Evolutionary conservation across 2,113 vertebrate genomes (phyloP).

Genomic region (Ictalurus furcatus): DNA sequence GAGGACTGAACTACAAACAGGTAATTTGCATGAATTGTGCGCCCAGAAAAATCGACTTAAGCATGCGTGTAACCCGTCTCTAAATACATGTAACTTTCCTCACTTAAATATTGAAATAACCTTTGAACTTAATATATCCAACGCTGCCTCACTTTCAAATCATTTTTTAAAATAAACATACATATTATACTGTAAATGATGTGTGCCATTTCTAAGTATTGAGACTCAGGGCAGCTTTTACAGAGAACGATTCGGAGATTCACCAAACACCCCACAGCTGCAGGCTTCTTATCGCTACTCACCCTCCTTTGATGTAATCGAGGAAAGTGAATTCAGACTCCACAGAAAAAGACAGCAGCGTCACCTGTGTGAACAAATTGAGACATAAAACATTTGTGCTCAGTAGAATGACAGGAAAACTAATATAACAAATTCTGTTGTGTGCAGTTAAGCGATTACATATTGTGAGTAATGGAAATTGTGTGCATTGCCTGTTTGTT

Average conservation of each 20-base stretch:
- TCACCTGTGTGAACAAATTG: constrained; percentile 76
- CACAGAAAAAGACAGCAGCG: constrained; percentile 88
- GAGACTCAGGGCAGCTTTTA: background rate
- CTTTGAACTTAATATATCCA: background rate
- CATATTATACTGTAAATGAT: background rate
- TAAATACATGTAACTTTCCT: background rate
- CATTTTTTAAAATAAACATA: background rate
- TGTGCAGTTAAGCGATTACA: background rate
- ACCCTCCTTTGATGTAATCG: constrained; percentile 97
- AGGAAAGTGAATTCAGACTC: constrained; percentile 92
- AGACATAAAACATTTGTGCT: constrained; percentile 25
- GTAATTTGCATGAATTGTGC: background rate
- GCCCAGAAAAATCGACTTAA: background rate
- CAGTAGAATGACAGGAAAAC: constrained; percentile 10
- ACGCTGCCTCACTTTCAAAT: background rate
- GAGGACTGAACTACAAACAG: background rate
- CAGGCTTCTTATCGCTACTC: constrained; percentile 62
- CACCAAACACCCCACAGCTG: constrained; percentile 23
- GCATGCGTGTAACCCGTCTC: background rate
- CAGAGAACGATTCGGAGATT: background rate
- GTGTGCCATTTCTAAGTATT: background rate
- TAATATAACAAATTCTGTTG: background rate
- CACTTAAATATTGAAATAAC: background rate
- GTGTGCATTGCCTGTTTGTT: background rate
- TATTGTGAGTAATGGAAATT: background rate